A percentile compares a stretch with the other conserved stretches of the same genome.
phyloP scores from a whole-genome alignment of 2,888 invertebrate species.

The Apeira syringaria region DNA sequence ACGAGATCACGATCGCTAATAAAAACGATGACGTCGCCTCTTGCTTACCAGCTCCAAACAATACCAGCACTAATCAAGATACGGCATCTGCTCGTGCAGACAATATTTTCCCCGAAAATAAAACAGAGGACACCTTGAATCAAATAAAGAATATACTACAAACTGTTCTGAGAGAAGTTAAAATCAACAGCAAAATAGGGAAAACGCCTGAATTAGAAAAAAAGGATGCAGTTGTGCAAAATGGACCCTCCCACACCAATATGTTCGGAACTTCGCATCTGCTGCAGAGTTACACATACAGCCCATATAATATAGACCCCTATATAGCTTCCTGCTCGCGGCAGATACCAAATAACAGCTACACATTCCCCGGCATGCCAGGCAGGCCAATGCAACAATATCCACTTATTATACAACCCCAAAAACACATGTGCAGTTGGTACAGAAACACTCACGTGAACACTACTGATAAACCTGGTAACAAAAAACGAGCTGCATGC shows the following conservation, averaged over 20 bases:
- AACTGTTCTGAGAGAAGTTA: slow-evolving; percentile 65
- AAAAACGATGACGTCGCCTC: slow-evolving; percentile 41
- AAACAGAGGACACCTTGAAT: slow-evolving; percentile 60
- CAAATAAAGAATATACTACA: slow-evolving; percentile 70
- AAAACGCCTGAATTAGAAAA: slow-evolving; percentile 39
- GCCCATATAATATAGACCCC: slow-evolving; percentile 50
- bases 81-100: slow-evolving; percentile 13
- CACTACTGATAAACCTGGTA: slow-evolving; percentile 2
- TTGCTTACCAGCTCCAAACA: slow-evolving; percentile 35
- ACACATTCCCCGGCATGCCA: slow-evolving; percentile 39
- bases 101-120: slow-evolving; percentile 38
- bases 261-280: slow-evolving; percentile 50
- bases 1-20: slow-evolving; percentile 15
- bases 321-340: slow-evolving; percentile 49
- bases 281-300: slow-evolving; percentile 57
- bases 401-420: slow-evolving; percentile 56
- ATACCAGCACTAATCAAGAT: not conserved
- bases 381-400: slow-evolving; percentile 56
- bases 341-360: slow-evolving; percentile 40
- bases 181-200: slow-evolving; percentile 48
- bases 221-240: slow-evolving; percentile 63
- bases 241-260: slow-evolving; percentile 50
- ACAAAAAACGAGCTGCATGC: slow-evolving; percentile 28
- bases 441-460: slow-evolving; percentile 37
- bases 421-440: slow-evolving; percentile 49